phyloP scores from a whole-genome alignment of 1,140 invertebrate genomes.

The Listronotus bonariensis region DNA sequence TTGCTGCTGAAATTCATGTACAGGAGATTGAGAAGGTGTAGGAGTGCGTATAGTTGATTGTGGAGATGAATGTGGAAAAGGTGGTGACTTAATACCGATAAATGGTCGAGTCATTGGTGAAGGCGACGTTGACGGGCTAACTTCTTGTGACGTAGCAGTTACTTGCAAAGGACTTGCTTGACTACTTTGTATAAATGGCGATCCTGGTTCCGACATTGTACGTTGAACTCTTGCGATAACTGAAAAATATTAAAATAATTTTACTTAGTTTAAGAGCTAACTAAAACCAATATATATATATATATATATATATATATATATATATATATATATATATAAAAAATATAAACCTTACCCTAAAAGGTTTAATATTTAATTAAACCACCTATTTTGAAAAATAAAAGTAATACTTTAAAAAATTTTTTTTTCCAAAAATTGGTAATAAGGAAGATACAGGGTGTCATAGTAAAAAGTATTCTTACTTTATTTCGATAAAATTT shows the following conservation, averaged over 20 bases:
- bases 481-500: no score
- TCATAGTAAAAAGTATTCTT: no score
- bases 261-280: no score
- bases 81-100: constrained; percentile 58
- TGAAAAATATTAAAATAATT: constrained; percentile 37
- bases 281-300: no score
- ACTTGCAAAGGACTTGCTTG: constrained; percentile 38
- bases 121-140: constrained; percentile 55
- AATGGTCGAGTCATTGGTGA: constrained; percentile 57
- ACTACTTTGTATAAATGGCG: constrained; percentile 59
- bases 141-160: constrained; percentile 39
- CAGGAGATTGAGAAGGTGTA: constrained; percentile 47
- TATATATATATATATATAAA: constrained; percentile 4
- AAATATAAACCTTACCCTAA: no score
- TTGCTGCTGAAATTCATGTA: constrained; percentile 34
- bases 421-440: no score
- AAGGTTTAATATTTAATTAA: no score
- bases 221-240: constrained; percentile 64
- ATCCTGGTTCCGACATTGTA: constrained; percentile 58
- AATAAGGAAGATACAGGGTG: no score
- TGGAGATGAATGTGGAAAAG: constrained; percentile 47
- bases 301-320: no score
- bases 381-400: no score
- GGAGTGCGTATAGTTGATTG: constrained; percentile 44
- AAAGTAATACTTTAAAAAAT: no score